A percentile compares a stretch with the other conserved stretches of the same genome.
phyloP scores from a whole-genome alignment of 2,888 invertebrate genomes.

The Asteroscopus sphinx region DNA sequence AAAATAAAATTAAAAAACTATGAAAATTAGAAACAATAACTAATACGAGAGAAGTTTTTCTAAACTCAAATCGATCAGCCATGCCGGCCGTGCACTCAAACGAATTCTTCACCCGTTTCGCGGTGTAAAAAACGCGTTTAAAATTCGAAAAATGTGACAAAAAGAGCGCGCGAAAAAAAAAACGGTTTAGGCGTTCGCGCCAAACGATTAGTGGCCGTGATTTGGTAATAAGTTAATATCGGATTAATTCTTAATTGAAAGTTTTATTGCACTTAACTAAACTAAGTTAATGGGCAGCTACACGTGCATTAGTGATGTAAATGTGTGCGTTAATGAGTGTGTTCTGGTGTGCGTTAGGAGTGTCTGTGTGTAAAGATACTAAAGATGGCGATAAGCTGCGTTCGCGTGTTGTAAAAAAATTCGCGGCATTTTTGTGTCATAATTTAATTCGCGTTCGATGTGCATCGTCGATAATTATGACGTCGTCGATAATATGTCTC shows the following conservation, averaged over 20 bases:
- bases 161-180: conserved; percentile 61
- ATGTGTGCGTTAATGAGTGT: conserved; percentile 87
- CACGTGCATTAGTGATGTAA: conserved; percentile 87
- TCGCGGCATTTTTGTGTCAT: conserved; percentile 63
- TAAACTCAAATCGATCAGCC: conserved; percentile 76
- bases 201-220: conserved; percentile 67
- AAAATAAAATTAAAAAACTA: conserved; percentile 56
- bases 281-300: conserved; percentile 63
- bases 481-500: conserved; percentile 19
- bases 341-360: conserved; percentile 76
- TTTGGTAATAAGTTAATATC: conserved; percentile 44
- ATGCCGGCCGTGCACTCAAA: conserved; percentile 72
- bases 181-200: conserved; percentile 65
- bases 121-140: conserved; percentile 71
- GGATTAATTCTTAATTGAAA: conserved; percentile 72
- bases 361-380: conserved; percentile 74
- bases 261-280: conserved; percentile 70
- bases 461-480: conserved; percentile 33
- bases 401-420: conserved; percentile 69
- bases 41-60: conserved; percentile 43
- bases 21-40: conserved; percentile 61
- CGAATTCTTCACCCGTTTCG: conserved; percentile 82
- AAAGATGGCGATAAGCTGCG: conserved; percentile 64
- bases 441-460: conserved; percentile 46
- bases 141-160: conserved; percentile 68